These are phyloP conservation scores for Hypolimnas misippus DNA, from an alignment of 2,888 invertebrate genomes.

Conservation along the genomic window DNA sequence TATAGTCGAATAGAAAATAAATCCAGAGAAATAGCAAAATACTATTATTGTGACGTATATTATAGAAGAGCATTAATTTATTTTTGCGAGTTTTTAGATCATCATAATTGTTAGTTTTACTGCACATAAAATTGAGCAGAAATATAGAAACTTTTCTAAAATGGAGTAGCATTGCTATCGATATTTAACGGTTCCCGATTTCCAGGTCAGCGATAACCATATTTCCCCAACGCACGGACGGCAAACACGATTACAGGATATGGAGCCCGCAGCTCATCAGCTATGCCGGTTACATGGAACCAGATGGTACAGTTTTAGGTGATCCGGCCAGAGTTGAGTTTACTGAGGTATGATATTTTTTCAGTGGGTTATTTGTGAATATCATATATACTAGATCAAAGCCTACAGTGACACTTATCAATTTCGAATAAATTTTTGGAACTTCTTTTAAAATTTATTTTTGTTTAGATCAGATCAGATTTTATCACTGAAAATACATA, in stretches of 20 bases:
- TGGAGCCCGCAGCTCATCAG: slow-evolving; percentile 96
- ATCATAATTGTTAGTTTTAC: no score
- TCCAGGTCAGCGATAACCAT: slow-evolving; percentile 96
- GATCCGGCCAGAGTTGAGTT: slow-evolving; percentile 95
- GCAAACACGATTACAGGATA: slow-evolving; percentile 94
- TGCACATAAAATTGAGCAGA: not conserved
- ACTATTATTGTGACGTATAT: not conserved
- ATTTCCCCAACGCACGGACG: slow-evolving; percentile 96
- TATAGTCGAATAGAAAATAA: not conserved
- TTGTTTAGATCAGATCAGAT: no score
- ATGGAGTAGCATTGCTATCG: not conserved
- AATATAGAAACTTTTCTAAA: not conserved
- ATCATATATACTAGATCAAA: no score
- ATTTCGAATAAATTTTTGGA: no score
- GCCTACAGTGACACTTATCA: no score
- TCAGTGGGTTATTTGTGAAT: not conserved
- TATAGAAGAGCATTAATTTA: not conserved
- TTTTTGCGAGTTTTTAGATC: not conserved
- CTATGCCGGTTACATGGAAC: slow-evolving; percentile 95
- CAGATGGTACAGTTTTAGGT: slow-evolving; percentile 92
- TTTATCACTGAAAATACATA: no score
- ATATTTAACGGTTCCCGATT: slow-evolving; percentile 13
- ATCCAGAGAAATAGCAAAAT: no score
- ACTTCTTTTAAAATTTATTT: no score
- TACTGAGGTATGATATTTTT: slow-evolving; percentile 88